Conservation (phyloP, 2,888 invertebrate genomes). For the Andrena trimmerana region DNA sequence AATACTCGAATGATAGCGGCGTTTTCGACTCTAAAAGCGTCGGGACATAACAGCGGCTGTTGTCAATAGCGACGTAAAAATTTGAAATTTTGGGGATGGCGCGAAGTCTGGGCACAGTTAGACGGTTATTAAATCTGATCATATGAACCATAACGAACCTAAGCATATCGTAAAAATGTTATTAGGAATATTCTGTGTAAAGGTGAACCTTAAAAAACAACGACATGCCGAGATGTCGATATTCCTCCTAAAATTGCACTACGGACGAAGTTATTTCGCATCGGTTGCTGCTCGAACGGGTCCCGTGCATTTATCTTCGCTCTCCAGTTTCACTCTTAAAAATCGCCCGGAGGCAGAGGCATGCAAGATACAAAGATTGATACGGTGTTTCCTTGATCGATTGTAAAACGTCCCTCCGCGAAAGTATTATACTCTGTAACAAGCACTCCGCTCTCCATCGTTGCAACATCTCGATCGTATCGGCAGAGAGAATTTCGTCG, state of each 20-base stretch:
- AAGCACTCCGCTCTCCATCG: slow-evolving; percentile 2
- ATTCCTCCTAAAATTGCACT: neutral
- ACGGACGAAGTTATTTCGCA: slow-evolving; percentile 5
- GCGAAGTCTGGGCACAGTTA: too few relatives aligned
- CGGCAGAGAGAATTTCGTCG: neutral
- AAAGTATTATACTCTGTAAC: slow-evolving; percentile 24
- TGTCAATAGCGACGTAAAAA: neutral
- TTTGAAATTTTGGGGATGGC: too few relatives aligned
- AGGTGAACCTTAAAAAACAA: neutral
- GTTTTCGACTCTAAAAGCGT: slow-evolving; percentile 1
- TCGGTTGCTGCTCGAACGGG: neutral
- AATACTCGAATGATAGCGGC: neutral
- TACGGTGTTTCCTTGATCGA: slow-evolving; percentile 32
- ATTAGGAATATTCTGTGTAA: too few relatives aligned
- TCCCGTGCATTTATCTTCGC: neutral
- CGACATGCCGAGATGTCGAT: slow-evolving; percentile 7
- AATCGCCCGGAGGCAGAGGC: neutral
- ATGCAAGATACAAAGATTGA: slow-evolving; percentile 18
- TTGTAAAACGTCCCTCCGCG: slow-evolving; percentile 1
- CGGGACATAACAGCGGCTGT: neutral
- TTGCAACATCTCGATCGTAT: slow-evolving; percentile 26
- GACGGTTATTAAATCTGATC: too few relatives aligned
- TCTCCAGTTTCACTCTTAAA: neutral
- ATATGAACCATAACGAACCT: too few relatives aligned
- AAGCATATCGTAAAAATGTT: too few relatives aligned